Conservation (phyloP, 1,140 invertebrate genomes). For the Leptoteleia sp. region DNA sequence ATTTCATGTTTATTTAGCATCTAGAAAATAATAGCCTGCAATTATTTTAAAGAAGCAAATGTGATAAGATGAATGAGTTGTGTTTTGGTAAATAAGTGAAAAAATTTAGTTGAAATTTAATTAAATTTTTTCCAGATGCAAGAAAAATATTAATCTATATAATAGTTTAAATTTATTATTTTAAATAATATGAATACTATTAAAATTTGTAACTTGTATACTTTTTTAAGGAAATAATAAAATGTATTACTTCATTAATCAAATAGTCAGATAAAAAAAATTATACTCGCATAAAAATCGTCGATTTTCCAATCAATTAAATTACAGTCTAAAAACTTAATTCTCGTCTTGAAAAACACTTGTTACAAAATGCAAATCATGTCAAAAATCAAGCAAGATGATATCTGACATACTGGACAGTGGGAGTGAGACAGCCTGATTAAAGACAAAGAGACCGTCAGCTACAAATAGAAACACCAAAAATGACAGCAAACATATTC, state of each 20-base stretch:
- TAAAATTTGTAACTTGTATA: no score
- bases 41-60: no score
- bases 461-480: slow-evolving; percentile 6
- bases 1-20: no score
- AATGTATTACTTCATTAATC: not conserved
- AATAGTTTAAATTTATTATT: no score
- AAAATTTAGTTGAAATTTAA: no score
- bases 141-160: no score
- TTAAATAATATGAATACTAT: no score
- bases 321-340: not conserved
- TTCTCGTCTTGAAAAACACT: slow-evolving; percentile 1
- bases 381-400: slow-evolving; percentile 10
- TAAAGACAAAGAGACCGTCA: not conserved
- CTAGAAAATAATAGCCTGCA: no score
- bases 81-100: no score
- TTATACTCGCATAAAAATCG: not conserved
- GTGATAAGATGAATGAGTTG: no score
- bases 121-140: no score
- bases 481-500: not conserved
- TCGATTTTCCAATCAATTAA: slow-evolving; percentile 11
- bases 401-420: slow-evolving; percentile 8
- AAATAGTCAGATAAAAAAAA: not conserved
- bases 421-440: not conserved
- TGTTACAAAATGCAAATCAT: slow-evolving; percentile 22
- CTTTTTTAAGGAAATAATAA: no score